Conservation (phyloP, 2,113 vertebrate genomes). For the Sclerurus mexicanus region DNA sequence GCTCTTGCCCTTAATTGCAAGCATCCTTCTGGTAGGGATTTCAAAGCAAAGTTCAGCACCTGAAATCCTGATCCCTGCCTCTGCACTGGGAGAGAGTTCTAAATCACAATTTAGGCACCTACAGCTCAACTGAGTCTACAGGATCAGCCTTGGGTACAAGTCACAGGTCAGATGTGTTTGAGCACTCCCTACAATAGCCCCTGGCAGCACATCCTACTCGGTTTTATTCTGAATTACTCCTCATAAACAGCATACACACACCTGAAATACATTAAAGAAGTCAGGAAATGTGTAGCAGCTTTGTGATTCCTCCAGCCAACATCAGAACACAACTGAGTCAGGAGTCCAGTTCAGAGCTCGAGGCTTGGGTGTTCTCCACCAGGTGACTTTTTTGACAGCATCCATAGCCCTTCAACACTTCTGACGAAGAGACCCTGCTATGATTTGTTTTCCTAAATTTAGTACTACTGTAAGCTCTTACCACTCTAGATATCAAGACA, state of each 20-base stretch:
- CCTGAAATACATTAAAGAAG: not conserved
- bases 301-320: not conserved
- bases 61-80: not conserved
- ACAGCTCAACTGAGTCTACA: not conserved
- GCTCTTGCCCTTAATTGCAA: not conserved
- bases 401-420: not conserved
- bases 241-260: not conserved
- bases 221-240: not conserved
- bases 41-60: constrained; percentile 16
- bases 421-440: not conserved
- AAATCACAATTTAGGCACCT: not conserved
- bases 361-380: not conserved
- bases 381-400: not conserved
- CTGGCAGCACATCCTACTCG: not conserved
- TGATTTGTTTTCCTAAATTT: not conserved
- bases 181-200: not conserved
- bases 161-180: not conserved
- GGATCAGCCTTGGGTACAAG: not conserved
- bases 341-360: not conserved
- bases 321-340: not conserved
- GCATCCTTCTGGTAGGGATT: not conserved
- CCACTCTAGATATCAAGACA: not conserved
- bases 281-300: not conserved
- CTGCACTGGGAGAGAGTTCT: not conserved
- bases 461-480: not conserved